These are phyloP conservation scores for Scaptomyza hsui DNA, from an alignment of 1,140 invertebrate species.

Conservation along the genomic window DNA sequence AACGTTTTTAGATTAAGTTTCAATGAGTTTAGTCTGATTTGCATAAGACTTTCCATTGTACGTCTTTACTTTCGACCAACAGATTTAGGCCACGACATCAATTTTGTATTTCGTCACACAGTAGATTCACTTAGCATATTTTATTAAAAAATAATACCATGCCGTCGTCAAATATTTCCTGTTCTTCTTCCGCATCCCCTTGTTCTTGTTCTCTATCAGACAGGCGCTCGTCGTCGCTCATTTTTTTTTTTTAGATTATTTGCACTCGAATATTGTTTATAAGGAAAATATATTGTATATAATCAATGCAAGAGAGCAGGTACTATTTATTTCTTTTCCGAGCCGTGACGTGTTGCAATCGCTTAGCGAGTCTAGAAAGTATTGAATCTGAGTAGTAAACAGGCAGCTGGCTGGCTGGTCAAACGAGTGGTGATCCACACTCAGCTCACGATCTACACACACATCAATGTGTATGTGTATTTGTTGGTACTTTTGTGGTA, in stretches of 20 bases:
- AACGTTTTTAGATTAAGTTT: too few species aligned
- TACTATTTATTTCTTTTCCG: constrained; percentile 40
- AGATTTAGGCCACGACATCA: constrained; percentile 74
- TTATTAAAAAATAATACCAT: constrained; percentile 46
- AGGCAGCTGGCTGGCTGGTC: constrained; percentile 55
- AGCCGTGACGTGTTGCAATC: constrained; percentile 71
- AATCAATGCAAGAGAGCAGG: constrained; percentile 5
- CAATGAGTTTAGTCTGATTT: not conserved
- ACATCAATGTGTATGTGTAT: not conserved
- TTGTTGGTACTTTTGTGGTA: constrained; percentile 17
- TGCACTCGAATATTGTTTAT: constrained; percentile 5
- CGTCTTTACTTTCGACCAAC: constrained; percentile 22
- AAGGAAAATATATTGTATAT: not conserved
- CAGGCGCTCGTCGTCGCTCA: constrained; percentile 54
- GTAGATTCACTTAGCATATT: constrained; percentile 8
- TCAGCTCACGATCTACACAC: constrained; percentile 41
- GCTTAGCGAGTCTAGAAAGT: constrained; percentile 76
- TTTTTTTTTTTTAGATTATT: constrained; percentile 42
- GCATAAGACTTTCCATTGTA: not conserved
- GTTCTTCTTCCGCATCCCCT: constrained; percentile 56
- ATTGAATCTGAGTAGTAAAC: constrained; percentile 61
- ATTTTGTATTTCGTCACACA: constrained; percentile 57
- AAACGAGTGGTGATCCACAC: constrained; percentile 62
- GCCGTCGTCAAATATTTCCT: constrained; percentile 70
- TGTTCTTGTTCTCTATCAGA: constrained; percentile 22